Conservation (phyloP, 2,888 invertebrate genomes). For the Cosmopolites sordidus region DNA sequence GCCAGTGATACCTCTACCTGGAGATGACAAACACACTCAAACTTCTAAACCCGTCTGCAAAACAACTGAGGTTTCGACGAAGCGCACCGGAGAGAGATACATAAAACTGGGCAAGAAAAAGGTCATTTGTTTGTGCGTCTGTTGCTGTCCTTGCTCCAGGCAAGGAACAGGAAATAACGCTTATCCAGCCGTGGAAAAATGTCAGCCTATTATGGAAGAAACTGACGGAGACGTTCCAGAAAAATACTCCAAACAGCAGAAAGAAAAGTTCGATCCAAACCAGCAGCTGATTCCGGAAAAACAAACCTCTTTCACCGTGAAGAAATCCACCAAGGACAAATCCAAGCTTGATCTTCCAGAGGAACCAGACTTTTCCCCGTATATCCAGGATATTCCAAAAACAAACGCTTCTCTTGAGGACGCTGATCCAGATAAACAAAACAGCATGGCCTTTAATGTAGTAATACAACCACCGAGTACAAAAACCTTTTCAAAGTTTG, state of each 20-base stretch:
- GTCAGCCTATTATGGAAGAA: not conserved
- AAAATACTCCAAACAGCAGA: too few relatives aligned
- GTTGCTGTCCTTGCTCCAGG: constrained; percentile 14
- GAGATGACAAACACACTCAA: constrained; percentile 4
- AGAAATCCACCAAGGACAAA: not conserved
- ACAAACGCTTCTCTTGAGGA: too few relatives aligned
- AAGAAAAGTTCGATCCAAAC: not conserved
- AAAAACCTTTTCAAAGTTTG: constrained; percentile 29
- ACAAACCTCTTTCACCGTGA: not conserved
- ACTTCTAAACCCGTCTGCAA: not conserved
- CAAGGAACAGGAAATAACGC: too few relatives aligned
- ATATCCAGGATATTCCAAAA: too few relatives aligned
- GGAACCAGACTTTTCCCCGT: too few relatives aligned
- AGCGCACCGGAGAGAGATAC: not conserved
- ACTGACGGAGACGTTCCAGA: not conserved
- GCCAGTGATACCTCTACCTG: not conserved
- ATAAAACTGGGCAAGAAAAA: constrained; percentile 10
- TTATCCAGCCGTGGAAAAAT: too few relatives aligned
- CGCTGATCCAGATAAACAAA: not conserved
- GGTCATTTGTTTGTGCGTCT: constrained; percentile 20
- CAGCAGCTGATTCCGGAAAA: not conserved
- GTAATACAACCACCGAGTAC: constrained; percentile 1
- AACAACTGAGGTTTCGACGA: too few relatives aligned
- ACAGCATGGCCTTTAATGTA: not conserved
- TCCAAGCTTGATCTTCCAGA: not conserved